phyloP scores from a whole-genome alignment of 1,140 invertebrate species.

The Camponotus floridanus region DNA sequence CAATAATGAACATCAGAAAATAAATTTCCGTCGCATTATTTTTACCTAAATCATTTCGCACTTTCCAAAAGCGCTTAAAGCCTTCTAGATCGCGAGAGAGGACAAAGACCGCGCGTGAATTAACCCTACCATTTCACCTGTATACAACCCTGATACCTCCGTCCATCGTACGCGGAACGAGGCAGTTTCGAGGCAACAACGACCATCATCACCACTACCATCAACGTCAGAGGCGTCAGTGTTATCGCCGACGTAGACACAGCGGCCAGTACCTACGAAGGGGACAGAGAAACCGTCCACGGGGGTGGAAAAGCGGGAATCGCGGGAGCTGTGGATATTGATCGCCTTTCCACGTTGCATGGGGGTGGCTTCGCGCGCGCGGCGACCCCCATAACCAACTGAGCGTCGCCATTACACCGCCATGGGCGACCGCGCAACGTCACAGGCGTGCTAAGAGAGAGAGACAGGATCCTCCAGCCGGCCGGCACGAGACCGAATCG shows the following conservation, averaged over 20 bases:
- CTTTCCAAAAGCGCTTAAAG: background rate
- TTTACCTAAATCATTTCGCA: background rate
- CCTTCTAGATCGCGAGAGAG: background rate
- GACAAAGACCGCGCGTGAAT: constrained; percentile 34
- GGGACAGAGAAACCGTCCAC: constrained; percentile 71
- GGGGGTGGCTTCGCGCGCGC: constrained; percentile 80
- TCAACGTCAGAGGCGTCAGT: background rate
- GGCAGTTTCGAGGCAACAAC: constrained; percentile 47
- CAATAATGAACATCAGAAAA: background rate
- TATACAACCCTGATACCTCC: constrained; percentile 50
- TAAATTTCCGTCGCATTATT: background rate
- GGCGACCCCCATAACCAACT: constrained; percentile 75
- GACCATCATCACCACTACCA: constrained; percentile 15
- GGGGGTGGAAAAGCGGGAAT: constrained; percentile 72
- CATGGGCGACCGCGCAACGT: constrained; percentile 67
- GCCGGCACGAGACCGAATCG: constrained; percentile 20
- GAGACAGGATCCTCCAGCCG: constrained; percentile 27
- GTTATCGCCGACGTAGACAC: constrained; percentile 10
- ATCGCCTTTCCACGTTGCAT: constrained; percentile 80
- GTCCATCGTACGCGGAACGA: constrained; percentile 20
- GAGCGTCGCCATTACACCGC: constrained; percentile 77
- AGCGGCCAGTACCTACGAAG: constrained; percentile 20
- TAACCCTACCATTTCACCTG: constrained; percentile 58
- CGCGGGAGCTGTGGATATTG: constrained; percentile 77
- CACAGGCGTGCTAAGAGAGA: constrained; percentile 38